Conservation (phyloP, 2,113 vertebrate species). For the Trematomus loennbergii region DNA sequence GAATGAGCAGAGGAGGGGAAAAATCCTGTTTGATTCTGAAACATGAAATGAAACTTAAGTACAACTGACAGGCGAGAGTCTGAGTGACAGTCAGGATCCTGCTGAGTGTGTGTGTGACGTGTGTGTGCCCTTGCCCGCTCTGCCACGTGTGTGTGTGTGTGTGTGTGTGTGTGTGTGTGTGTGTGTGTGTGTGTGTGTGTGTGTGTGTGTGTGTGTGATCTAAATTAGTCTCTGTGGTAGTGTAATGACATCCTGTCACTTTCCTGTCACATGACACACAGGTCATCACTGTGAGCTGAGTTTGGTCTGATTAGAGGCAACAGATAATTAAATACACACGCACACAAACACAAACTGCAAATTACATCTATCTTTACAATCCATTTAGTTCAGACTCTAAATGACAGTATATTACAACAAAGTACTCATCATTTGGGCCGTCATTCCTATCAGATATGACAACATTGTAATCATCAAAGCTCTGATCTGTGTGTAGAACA, state of each 20-base stretch:
- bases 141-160: too few species aligned
- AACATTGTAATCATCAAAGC: not conserved
- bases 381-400: too few species aligned
- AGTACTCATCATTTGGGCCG: too few species aligned
- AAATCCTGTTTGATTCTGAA: conserved; percentile 35
- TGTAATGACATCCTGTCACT: conserved; percentile 40
- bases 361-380: too few species aligned
- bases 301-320: conserved; percentile 7
- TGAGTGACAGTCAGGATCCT: conserved; percentile 27
- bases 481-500: too few species aligned
- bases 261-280: conserved; percentile 48
- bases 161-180: not conserved
- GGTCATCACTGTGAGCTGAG: conserved; percentile 27
- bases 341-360: conserved; percentile 3
- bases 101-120: conserved; percentile 32
- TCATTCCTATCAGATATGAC: too few species aligned
- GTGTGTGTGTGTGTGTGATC: conserved; percentile 16
- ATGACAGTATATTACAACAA: too few species aligned
- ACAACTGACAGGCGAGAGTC: conserved; percentile 5
- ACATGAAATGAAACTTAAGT: conserved; percentile 24
- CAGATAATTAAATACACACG: conserved; percentile 3
- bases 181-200: conserved; percentile 27
- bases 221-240: conserved; percentile 55
- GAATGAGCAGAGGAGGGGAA: not conserved
- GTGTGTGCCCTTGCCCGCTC: too few species aligned